Evolutionary conservation across 1,140 invertebrate species (phyloP).

Genomic region (Zaprionus ornatus): DNA sequence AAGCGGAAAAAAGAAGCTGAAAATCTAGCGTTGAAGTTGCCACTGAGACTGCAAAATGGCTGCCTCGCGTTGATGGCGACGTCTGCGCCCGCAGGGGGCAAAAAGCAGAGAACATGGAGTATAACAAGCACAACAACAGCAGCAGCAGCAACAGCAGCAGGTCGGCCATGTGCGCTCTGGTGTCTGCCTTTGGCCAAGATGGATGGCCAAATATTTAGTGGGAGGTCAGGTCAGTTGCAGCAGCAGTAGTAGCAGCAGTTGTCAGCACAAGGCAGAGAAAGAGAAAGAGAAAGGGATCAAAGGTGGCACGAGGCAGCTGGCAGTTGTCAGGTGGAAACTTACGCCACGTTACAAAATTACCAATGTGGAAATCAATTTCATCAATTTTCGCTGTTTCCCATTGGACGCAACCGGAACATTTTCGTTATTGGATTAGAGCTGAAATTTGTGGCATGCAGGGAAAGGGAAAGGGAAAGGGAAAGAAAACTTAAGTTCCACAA

Average conservation of each 20-base stretch:
- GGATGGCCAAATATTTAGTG: slow-evolving; percentile 69
- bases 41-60: slow-evolving; percentile 69
- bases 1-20: slow-evolving; percentile 33
- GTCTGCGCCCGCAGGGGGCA: slow-evolving; percentile 68
- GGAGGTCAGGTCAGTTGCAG: slow-evolving; percentile 66
- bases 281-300: not conserved
- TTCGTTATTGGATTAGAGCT: slow-evolving; percentile 7
- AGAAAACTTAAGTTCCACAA: not conserved
- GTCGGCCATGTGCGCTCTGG: slow-evolving; percentile 49
- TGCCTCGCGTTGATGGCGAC: slow-evolving; percentile 73
- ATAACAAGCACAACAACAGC: slow-evolving; percentile 4
- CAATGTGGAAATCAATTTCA: slow-evolving; percentile 77
- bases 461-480: too few relatives aligned
- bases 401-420: slow-evolving; percentile 6
- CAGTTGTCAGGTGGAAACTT: slow-evolving; percentile 42
- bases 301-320: not conserved
- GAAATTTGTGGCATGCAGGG: not conserved
- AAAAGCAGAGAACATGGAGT: not conserved
- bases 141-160: slow-evolving; percentile 34
- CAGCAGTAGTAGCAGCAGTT: slow-evolving; percentile 45
- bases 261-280: not conserved
- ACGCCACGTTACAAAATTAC: slow-evolving; percentile 64
- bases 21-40: slow-evolving; percentile 44
- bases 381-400: slow-evolving; percentile 58
- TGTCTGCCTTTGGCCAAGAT: slow-evolving; percentile 55